Evolutionary conservation across 2,888 invertebrate species (phyloP), one percentile per base, ranked within the genome.

Genomic region (Acrocera orbiculus): DNA sequence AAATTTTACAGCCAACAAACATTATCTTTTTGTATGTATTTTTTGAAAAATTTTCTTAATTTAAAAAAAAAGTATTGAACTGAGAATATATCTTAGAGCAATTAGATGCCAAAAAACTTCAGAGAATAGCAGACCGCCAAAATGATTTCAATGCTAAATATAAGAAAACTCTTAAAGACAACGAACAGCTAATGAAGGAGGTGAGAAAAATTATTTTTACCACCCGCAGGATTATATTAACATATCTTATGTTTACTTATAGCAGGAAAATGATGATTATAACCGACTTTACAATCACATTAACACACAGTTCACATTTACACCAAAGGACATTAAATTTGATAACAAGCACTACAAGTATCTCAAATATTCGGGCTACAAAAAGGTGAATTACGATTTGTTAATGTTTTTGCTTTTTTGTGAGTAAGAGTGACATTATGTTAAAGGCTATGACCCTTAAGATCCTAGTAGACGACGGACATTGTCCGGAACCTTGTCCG

Each of bases 271-370:
- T 30, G 43, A 60, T 43, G 60, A 60, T 44, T 58, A 58, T 47
- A 60, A 60, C 52, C 54, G 56, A 27, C 59, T 59, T 45, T 56
- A 53, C 40, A 60, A 60, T 51, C 59, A 60, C 44, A 58, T 60
- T 46, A 60, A 54, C 49, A 64, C 67, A 38, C 64, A 65, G 48
- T 73, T 72, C 54, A 75, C 73, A 29, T 70, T 76, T 50, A 76
- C 75, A 14, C 76, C 77, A 3, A 73, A 76, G 51, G 76, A 77
- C 55, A 75, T 78, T 54, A 77, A 76, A 58, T 77, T 76, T 48
- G 77, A 77, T 50, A 77, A 77, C 62, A 76, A 78, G 56, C 77
- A 77, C 56, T 78, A 77, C 58, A 76, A 77, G 53, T 77, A 77
- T 56, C 72, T 77, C 46, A 77, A 77, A 56, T 78, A 77, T 52